Percentiles rank a stretch among this genome's conserved stretches.
phyloP scores from a whole-genome alignment of 2,797 vertebrate species.

The Danio kyathit region DNA sequence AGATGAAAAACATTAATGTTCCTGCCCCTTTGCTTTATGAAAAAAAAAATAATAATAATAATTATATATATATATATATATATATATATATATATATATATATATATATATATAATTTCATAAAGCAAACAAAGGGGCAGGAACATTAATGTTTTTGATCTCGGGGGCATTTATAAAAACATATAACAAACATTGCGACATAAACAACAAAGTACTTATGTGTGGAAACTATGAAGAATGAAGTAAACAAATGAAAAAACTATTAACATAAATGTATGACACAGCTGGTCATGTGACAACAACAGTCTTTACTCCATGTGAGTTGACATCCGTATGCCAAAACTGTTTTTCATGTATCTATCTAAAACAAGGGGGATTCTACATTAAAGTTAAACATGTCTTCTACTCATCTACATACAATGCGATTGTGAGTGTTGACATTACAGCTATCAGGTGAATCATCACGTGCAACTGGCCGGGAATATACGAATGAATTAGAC shows the following conservation, averaged over 20 bases:
- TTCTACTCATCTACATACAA: background rate
- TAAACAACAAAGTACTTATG: background rate
- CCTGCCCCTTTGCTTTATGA: too few species aligned
- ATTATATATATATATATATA: too few species aligned
- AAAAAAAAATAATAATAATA: too few species aligned
- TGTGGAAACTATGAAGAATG: background rate
- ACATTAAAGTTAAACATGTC: background rate
- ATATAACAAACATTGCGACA: too few species aligned
- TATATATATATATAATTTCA: too few species aligned
- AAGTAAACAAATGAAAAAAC: background rate
- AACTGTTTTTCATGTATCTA: too few species aligned
- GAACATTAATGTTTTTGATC: too few species aligned
- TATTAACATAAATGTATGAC: background rate
- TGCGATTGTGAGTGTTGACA: background rate
- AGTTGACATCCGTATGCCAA: background rate
- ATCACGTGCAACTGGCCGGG: background rate
- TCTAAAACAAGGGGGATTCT: background rate
- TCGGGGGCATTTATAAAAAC: too few species aligned
- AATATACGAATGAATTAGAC: background rate
- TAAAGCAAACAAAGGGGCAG: too few species aligned
- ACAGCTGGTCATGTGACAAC: slow-evolving; percentile 11
- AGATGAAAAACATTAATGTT: too few species aligned
- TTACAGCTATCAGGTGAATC: background rate
- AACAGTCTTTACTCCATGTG: slow-evolving; percentile 2
- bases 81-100: too few species aligned